Evolutionary conservation across 2,888 invertebrate species (phyloP), one percentile per base, ranked within the genome.

Genomic region (Athalia circularis): DNA sequence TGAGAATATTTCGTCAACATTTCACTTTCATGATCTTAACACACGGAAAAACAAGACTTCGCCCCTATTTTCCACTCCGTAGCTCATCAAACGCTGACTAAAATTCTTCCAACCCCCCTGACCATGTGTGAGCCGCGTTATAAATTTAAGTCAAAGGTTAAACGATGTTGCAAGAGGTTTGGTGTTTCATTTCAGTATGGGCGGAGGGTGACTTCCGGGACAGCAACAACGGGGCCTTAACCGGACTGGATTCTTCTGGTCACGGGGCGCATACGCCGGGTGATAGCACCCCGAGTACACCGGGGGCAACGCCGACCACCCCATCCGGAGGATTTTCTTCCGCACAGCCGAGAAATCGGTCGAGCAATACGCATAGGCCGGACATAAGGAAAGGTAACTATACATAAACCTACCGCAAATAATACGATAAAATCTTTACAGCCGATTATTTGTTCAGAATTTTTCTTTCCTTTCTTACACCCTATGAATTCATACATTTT

Each of bases 131-230:
- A 29, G 29, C 29, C 29, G 29, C 29, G 29, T 29, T 29, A 45
- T 48, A 65, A 47, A 9, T 5, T 70, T 43, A 67, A 67, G 43
- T 80, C 43, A 70, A 83, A 84, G 85, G 83, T 83, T 83, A 86
- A 87, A 86, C 85, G 85, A 86, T 82, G 85, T 88, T 84, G 86
- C 85, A 85, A 86, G 84, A 84, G 81, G 82, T 83, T 81, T 83
- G 81, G 85, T 82, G 80, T 87, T 86, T 85, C 91, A 90, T 94
- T 93, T 84, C 94, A 97, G 96, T 96, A 90, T 96, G 96, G 96
- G 96, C 96, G 82, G 96, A 96, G 91, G 96, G 96, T 82, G 96
- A 96, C 92, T 96, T 96, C 91, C 94, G 96, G 85, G 96, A 96
- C 91, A 95, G 93, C 85, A 94, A 95, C 83, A 96, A 96, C 86